These are phyloP conservation scores for Peromyscus polionotus DNA, from an alignment of 2,113 vertebrate genomes.

Conservation along the genomic window DNA sequence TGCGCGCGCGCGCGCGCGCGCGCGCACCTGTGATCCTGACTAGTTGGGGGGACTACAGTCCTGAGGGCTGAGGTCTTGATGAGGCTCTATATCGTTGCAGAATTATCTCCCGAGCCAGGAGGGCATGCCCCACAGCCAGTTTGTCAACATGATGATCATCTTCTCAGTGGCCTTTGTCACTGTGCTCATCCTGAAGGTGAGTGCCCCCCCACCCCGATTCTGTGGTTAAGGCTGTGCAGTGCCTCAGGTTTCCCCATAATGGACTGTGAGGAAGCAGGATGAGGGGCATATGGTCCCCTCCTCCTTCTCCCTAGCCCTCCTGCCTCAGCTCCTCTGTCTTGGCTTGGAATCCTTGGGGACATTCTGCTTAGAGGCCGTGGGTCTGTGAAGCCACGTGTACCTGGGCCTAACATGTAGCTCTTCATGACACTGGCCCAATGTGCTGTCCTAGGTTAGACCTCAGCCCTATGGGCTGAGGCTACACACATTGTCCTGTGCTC, in stretches of 20 bases:
- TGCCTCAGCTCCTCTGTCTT: not conserved
- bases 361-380: not conserved
- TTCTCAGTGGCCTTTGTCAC: conserved; percentile 86
- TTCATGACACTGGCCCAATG: not conserved
- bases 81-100: conserved; percentile 71
- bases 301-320: not conserved
- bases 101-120: conserved; percentile 82
- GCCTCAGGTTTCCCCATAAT: no score
- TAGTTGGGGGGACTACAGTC: no score
- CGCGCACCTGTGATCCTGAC: no score
- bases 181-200: conserved; percentile 89
- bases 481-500: not conserved
- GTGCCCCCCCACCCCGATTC: not conserved
- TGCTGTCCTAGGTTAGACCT: not conserved
- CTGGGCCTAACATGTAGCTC: not conserved
- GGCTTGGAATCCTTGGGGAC: not conserved
- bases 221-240: rapidly evolving
- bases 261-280: not conserved
- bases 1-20: no score
- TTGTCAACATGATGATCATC: conserved; percentile 84
- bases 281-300: rapidly evolving
- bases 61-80: not conserved
- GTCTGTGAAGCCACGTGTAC: not conserved
- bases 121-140: conserved; percentile 79
- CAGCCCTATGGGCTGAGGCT: not conserved